These are phyloP conservation scores for Aphyosemion australe DNA, from an alignment of 2,113 vertebrate species.

Conservation along the genomic window DNA sequence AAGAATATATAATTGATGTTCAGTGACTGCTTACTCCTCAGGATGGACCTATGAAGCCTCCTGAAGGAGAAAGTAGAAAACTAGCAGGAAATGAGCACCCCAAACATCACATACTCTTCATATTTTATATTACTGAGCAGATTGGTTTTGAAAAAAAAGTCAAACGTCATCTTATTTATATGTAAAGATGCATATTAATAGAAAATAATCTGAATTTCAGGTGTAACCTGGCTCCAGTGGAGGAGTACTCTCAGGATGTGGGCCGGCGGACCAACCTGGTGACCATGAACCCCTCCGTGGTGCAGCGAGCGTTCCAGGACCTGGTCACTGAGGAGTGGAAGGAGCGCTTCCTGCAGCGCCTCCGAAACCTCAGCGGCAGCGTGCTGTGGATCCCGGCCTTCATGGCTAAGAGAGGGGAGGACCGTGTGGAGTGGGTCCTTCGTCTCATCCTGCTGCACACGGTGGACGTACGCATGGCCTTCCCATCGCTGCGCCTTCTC, in stretches of 20 bases:
- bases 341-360: constrained; percentile 87
- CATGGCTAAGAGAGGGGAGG: constrained; percentile 95
- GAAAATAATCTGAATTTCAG: constrained; percentile 60
- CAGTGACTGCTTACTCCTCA: too few species aligned
- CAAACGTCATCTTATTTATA: too few species aligned
- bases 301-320: constrained; percentile 94
- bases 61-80: too few species aligned
- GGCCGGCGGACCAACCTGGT: constrained; percentile 89
- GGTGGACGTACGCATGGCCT: constrained; percentile 90
- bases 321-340: constrained; percentile 88
- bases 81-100: too few species aligned
- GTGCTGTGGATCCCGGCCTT: constrained; percentile 98
- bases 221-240: constrained; percentile 94
- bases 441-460: constrained; percentile 89
- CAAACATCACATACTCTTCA: too few species aligned
- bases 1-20: too few species aligned
- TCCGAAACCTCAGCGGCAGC: constrained; percentile 87
- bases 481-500: constrained; percentile 92
- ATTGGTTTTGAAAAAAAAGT: too few species aligned
- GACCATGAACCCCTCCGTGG: constrained; percentile 97
- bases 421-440: constrained; percentile 91
- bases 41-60: too few species aligned
- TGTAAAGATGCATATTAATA: too few species aligned
- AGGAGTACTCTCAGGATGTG: constrained; percentile 87
- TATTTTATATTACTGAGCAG: too few species aligned